phyloP scores from a whole-genome alignment of 2,797 vertebrate genomes.

The Diplodus puntazzo region DNA sequence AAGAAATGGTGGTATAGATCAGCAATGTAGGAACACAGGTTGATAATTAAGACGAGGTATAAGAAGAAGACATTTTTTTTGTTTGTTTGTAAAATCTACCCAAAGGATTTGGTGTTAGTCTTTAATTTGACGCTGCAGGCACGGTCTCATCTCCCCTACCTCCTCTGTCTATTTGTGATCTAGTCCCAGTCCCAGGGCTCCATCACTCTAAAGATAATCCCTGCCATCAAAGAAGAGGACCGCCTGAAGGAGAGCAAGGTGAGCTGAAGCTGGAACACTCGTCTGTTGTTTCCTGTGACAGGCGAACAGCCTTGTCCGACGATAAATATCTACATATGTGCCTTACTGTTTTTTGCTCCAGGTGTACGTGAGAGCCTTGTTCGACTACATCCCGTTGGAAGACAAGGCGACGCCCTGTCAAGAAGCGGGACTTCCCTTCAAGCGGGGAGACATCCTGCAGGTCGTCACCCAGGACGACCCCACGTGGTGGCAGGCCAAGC shows the following conservation, averaged over 20 bases:
- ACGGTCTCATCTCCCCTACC: not conserved
- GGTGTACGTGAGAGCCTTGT: slow-evolving; percentile 96
- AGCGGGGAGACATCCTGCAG: slow-evolving; percentile 96
- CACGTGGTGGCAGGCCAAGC: slow-evolving; percentile 99
- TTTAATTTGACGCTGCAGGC: slow-evolving; percentile 25
- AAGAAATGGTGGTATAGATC: not conserved
- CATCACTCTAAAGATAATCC: slow-evolving; percentile 97
- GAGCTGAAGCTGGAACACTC: slow-evolving; percentile 15
- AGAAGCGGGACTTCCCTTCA: slow-evolving; percentile 97
- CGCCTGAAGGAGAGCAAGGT: slow-evolving; percentile 94
- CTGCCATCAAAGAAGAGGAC: slow-evolving; percentile 94
- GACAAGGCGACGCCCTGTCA: slow-evolving; percentile 99
- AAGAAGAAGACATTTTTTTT: too few relatives aligned
- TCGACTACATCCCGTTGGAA: slow-evolving; percentile 94
- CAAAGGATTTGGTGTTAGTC: slow-evolving; percentile 18
- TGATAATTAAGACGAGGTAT: too few relatives aligned
- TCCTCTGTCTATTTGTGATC: slow-evolving; percentile 52
- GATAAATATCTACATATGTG: not conserved
- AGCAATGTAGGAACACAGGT: too few relatives aligned
- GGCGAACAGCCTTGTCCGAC: not conserved
- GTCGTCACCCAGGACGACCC: slow-evolving; percentile 97
- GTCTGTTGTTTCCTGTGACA: not conserved
- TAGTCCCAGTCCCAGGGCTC: slow-evolving; percentile 97
- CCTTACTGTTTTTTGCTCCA: slow-evolving; percentile 59
- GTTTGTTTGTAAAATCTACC: not conserved